Percentiles rank a stretch among this genome's conserved stretches.
These are phyloP conservation scores for Agrochola lota DNA, from an alignment of 2,888 invertebrate genomes.

Conservation along the genomic window DNA sequence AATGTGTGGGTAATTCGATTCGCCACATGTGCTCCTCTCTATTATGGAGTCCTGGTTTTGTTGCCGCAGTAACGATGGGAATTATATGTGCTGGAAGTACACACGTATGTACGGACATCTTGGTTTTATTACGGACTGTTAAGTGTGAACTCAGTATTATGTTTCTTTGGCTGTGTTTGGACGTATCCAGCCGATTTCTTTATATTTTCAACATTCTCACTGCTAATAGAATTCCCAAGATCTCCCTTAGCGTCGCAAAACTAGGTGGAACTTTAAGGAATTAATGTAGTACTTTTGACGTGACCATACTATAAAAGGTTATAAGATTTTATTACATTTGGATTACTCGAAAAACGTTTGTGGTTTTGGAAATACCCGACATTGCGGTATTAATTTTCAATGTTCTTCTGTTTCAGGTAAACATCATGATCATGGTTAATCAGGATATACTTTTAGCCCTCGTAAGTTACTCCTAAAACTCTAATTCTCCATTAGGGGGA, in stretches of 20 bases:
- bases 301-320: neutral
- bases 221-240: neutral
- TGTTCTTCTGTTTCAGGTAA: constrained; percentile 55
- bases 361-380: neutral
- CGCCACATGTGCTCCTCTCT: constrained; percentile 69
- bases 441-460: constrained; percentile 16
- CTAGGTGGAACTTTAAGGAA: neutral
- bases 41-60: constrained; percentile 62
- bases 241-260: neutral
- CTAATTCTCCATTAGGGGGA: constrained; percentile 42
- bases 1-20: constrained; percentile 73
- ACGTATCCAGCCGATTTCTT: neutral
- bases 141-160: constrained; percentile 26
- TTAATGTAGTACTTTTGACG: neutral
- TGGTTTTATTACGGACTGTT: constrained; percentile 43
- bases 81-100: constrained; percentile 57
- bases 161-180: neutral
- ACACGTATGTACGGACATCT: constrained; percentile 45
- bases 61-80: constrained; percentile 63
- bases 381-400: constrained; percentile 8
- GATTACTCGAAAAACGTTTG: neutral
- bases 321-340: neutral
- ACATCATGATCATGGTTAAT: constrained; percentile 24
- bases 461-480: constrained; percentile 47
- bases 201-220: neutral